These are phyloP conservation scores for Rhopalosiphum padi DNA, from an alignment of 1,140 invertebrate genomes.

Conservation along the genomic window DNA sequence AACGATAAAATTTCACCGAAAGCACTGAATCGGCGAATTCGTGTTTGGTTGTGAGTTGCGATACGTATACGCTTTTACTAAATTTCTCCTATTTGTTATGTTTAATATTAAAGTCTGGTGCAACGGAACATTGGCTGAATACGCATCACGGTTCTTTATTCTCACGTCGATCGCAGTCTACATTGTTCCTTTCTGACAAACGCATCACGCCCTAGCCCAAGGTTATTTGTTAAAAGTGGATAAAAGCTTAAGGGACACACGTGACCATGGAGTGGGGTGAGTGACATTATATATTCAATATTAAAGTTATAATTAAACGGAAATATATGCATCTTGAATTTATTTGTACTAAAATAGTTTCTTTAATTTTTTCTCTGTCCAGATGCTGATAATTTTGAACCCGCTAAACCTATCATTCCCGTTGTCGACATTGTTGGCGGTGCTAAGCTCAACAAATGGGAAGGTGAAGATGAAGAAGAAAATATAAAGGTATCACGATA, in stretches of 20 bases:
- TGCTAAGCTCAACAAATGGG: constrained; percentile 77
- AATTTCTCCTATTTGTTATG: constrained; percentile 32
- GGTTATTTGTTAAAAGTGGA: no score
- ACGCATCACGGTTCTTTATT: not conserved
- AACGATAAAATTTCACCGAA: constrained; percentile 49
- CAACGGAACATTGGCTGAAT: not conserved
- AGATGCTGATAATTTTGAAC: constrained; percentile 65
- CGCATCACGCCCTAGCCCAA: not conserved
- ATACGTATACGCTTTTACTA: constrained; percentile 38
- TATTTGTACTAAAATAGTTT: not conserved
- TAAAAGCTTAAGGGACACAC: not conserved
- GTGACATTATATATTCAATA: not conserved
- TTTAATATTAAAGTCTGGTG: not conserved
- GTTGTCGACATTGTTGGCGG: constrained; percentile 62
- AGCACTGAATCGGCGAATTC: constrained; percentile 39
- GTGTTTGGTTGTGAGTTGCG: not conserved
- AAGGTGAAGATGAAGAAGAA: constrained; percentile 86
- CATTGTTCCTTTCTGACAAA: constrained; percentile 35
- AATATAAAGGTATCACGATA: constrained; percentile 75
- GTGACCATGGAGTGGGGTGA: constrained; percentile 56
- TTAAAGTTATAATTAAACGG: not conserved
- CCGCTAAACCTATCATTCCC: not conserved
- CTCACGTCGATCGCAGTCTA: not conserved
- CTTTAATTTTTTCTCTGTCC: not conserved
- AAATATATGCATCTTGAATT: not conserved